A percentile compares a stretch with the other conserved stretches of the same genome.
These are phyloP conservation scores for Seira ritae DNA, from an alignment of 2,888 invertebrate genomes.

Conservation along the genomic window DNA sequence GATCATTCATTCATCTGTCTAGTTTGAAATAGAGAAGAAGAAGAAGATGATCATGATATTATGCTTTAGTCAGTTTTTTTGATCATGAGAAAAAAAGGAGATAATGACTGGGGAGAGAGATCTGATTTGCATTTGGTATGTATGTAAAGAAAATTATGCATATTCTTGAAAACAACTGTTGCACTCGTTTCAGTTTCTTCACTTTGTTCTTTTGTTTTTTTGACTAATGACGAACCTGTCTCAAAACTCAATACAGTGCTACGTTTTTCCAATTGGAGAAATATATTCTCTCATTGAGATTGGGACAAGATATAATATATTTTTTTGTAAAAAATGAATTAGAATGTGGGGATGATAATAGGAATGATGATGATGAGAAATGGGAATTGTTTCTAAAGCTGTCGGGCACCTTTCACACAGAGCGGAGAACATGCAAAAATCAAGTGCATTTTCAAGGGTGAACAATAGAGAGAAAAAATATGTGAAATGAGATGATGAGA, in stretches of 20 bases:
- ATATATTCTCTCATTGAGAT: background rate
- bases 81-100: slow-evolving; percentile 6
- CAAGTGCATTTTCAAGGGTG: background rate
- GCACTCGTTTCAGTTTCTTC: background rate
- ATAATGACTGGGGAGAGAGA: slow-evolving; percentile 17
- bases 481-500: slow-evolving; percentile 6
- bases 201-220: slow-evolving; percentile 38
- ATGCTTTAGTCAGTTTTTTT: background rate
- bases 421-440: background rate
- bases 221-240: slow-evolving; percentile 59
- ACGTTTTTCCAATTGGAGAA: slow-evolving; percentile 24
- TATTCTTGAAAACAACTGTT: slow-evolving; percentile 30
- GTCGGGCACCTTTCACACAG: slow-evolving; percentile 44
- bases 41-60: background rate
- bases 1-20: slow-evolving; percentile 23
- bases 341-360: slow-evolving; percentile 22
- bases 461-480: slow-evolving; percentile 1
- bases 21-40: background rate
- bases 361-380: slow-evolving; percentile 32
- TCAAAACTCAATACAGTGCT: too few relatives aligned
- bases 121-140: slow-evolving; percentile 14
- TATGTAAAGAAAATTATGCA: slow-evolving; percentile 45
- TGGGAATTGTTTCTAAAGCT: slow-evolving; percentile 28
- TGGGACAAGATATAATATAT: background rate
- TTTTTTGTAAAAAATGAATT: slow-evolving; percentile 25